Evolutionary conservation across 1,140 invertebrate genomes (phyloP), one percentile per base, ranked within the genome.

Genomic region (Drosophila subpulchrella): DNA sequence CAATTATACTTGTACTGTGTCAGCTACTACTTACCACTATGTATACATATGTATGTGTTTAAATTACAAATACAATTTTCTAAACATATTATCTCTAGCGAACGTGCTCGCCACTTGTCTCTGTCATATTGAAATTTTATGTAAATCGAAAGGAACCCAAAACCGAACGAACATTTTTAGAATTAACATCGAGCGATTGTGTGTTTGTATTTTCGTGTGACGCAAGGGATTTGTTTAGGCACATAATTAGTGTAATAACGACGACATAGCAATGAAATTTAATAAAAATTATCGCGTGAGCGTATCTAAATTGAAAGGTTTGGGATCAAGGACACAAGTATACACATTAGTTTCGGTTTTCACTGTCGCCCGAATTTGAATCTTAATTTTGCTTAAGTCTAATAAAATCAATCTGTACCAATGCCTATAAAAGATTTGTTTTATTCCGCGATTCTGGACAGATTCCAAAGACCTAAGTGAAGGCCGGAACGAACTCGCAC

Each of bases 81-180:
- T 75, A 75, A 75, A 76, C 74, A 77, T 76, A 76, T 56, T 77
- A 77, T 77, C 61, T 75, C n/a, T 75, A 75, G 73, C 54, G 72
- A 75, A 66, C 20, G 55, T 70, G 70, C 60, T 78, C 65, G 74
- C 53, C 75, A 66, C 63, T 63, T 86, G 60, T 85, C 75, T 77
- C 78, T 78, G 82, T 78, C 82, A 78, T 82, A 81, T 86, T 89
- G 68, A 89, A 84, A 81, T 84, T 89, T 75, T 80, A 89, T 88
- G 84, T 88, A 89, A 88, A 80, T 89, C 84, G 76, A 81, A 73
- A 66, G 55, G 46, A 50, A 20, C 32, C 41, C 24, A 75, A 41
- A 71, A 72, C 34, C 66, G 53, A 75, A 84, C 66, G 48, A 75
- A 68, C 67, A 76, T 74, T 83, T 88, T 66, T 89, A 89, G 73